Evolutionary conservation across 1,140 invertebrate genomes (phyloP).

Genomic region (Aphis craccivora): DNA sequence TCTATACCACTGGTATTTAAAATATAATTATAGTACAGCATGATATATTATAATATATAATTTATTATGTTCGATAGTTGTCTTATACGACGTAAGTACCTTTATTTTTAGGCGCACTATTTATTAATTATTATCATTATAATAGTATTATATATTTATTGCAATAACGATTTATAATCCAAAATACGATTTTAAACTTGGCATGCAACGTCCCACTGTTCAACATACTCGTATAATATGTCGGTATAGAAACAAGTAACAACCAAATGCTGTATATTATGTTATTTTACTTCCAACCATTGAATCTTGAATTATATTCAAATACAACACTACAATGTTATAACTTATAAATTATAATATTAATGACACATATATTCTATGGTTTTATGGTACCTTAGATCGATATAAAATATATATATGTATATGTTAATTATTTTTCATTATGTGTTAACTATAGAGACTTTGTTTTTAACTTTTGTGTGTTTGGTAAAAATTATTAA

Average conservation of each 20-base stretch:
- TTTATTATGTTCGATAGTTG: background rate
- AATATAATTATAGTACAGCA: background rate
- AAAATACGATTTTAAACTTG: background rate
- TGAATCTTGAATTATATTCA: no score
- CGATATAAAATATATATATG: no score
- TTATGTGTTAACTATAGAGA: background rate
- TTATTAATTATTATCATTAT: background rate
- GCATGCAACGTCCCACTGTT: background rate
- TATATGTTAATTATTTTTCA: background rate
- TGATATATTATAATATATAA: slow-evolving; percentile 14
- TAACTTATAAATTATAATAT: no score
- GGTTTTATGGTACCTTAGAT: no score
- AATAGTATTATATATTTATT: background rate
- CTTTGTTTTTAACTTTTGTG: background rate
- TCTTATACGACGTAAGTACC: background rate
- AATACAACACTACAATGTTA: no score
- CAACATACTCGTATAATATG: no score
- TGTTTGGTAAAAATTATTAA: background rate
- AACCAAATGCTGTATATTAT: no score
- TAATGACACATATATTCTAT: no score
- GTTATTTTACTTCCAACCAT: no score
- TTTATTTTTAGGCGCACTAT: background rate
- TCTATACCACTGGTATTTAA: background rate
- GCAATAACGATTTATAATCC: background rate
- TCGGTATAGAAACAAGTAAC: no score